Evolutionary conservation across 2,888 invertebrate species (phyloP).

Genomic region (Monochamus alternatus): DNA sequence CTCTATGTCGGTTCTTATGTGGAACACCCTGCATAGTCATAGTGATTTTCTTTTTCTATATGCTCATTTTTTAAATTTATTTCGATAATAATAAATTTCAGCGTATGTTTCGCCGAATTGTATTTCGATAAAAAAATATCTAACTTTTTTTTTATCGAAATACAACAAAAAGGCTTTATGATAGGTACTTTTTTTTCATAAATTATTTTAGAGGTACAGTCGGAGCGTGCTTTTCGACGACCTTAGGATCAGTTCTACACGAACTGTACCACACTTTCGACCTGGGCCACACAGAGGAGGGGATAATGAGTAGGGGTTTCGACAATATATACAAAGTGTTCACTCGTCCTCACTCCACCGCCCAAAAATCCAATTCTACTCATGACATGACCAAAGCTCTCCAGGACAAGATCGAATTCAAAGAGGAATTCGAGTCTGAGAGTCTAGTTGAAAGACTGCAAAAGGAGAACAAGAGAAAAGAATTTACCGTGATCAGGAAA

Average conservation of each 20-base stretch:
- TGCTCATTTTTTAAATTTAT: too few species aligned
- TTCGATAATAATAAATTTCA: too few species aligned
- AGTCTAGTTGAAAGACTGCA: conserved; percentile 54
- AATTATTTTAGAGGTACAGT: conserved; percentile 78
- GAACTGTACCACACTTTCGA: conserved; percentile 96
- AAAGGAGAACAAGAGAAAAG: conserved; percentile 55
- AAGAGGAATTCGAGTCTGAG: conserved; percentile 58
- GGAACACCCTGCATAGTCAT: too few species aligned
- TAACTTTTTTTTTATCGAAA: neutral
- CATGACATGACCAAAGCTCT: conserved; percentile 45
- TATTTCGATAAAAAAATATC: too few species aligned
- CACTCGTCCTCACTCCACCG: conserved; percentile 61
- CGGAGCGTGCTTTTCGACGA: conserved; percentile 92
- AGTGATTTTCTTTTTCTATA: too few species aligned
- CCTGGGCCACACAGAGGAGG: conserved; percentile 90
- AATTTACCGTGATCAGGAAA: conserved; percentile 57
- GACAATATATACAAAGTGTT: conserved; percentile 88
- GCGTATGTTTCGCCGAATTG: too few species aligned
- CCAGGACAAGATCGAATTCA: conserved; percentile 59
- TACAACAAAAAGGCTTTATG: too few species aligned
- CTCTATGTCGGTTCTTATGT: too few species aligned
- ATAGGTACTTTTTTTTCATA: conserved; percentile 1
- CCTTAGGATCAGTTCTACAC: conserved; percentile 92
- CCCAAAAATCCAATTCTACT: conserved; percentile 15
- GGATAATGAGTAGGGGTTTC: conserved; percentile 95